These are phyloP conservation scores for Raillietiella orientalis DNA, from an alignment of 2,888 invertebrate genomes.

Conservation along the genomic window DNA sequence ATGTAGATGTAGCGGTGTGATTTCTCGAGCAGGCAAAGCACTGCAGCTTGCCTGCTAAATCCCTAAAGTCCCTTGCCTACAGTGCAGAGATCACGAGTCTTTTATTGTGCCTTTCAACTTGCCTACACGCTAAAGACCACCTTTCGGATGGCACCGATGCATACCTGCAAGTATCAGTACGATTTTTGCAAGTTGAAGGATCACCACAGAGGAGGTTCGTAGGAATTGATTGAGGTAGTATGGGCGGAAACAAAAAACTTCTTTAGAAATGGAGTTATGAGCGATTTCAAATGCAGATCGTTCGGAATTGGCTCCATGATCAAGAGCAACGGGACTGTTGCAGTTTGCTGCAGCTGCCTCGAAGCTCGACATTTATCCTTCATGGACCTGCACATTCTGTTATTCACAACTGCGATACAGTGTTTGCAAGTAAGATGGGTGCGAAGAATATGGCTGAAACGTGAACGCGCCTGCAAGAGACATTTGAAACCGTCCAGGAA, in stretches of 20 bases:
- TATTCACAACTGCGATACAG: constrained; percentile 1
- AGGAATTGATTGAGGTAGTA: neutral
- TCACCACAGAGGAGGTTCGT: neutral
- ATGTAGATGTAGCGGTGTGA: too few relatives aligned
- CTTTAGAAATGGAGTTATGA: neutral
- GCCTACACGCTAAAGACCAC: neutral
- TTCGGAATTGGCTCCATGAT: neutral
- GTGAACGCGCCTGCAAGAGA: constrained; percentile 1
- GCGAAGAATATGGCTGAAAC: neutral
- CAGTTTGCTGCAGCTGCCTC: neutral
- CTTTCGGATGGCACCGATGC: neutral
- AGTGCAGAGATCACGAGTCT: too few relatives aligned
- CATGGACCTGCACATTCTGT: neutral
- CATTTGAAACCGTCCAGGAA: neutral
- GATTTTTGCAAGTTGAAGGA: constrained; percentile 1
- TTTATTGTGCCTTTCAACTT: neutral
- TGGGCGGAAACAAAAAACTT: neutral
- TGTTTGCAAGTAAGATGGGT: neutral
- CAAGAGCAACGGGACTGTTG: constrained; percentile 1
- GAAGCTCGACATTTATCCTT: constrained; percentile 1
- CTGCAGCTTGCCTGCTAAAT: too few relatives aligned
- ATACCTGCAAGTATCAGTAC: neutral
- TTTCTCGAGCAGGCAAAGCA: too few relatives aligned
- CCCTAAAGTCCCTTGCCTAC: too few relatives aligned
- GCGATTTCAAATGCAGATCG: neutral